Evolutionary conservation across 2,888 invertebrate genomes (phyloP), one percentile per base, ranked within the genome.

Genomic region (Acleris laterana): DNA sequence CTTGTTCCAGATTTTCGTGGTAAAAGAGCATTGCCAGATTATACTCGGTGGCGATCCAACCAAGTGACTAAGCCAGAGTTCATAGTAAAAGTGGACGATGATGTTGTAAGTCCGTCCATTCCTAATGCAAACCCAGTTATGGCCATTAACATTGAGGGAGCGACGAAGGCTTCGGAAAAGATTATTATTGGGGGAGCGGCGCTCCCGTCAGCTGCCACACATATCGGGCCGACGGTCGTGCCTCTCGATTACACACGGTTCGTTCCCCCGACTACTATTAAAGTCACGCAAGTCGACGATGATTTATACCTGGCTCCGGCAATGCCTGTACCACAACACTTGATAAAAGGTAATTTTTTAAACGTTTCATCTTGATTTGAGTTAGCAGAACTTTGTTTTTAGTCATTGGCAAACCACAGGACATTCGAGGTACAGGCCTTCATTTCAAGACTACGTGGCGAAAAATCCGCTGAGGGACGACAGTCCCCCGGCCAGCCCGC

Each of bases 61-160:
- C 65, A 76, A 70, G 83, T 82, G 61, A 81, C 84, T 2, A 83
- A 88, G 52, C 80, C 79, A 64, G 88, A 90, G 70, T 93, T 93
- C 69, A 77, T 93, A 69, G 90, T 93, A n/a, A 88, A 92, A 78
- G 86, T 93, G 69, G 83, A 90, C 65, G 93, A 93, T 68, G 93
- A 93, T 44, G 89, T 89, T 38, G 50, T 84, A 49, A 56, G 20
- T 28, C 60, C 55, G 3, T 71, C 84, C 56, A 79, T 84, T 44
- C 62, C 79, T 13, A 78, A 67, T 19, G 65, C 77, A 13, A 81
- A 82, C 53, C 77, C 79, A 71, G 71, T 91, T 28, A 75, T 84
- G 49, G 91, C 88, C 57, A 76, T 91, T 16, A 90, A 91, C 68
- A 89, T 92, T 70, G 79, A 82, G 64, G 79, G 85, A 3, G 48